Evolutionary conservation across 2,113 vertebrate genomes (phyloP), one percentile per base, ranked within the genome.

Genomic region (Herpailurus yagouaroundi): DNA sequence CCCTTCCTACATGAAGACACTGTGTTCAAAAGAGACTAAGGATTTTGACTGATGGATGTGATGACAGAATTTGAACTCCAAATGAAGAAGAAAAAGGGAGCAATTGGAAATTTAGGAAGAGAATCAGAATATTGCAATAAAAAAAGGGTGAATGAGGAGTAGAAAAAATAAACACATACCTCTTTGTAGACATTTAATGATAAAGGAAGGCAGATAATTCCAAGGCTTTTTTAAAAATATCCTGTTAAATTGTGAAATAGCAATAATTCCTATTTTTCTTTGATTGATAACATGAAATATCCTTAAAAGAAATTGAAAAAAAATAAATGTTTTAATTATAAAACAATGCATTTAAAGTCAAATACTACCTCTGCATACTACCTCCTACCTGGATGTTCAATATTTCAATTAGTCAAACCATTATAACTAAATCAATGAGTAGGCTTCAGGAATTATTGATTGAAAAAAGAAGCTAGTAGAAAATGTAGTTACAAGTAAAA

Each of bases 351-450:
- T 79, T 89, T 87, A 23, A 38, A 94, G n/a, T 74, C 55, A 94
- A 93, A 92, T 87, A 76, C 13, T 60, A 69, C 52, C 38, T 87
- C 50, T 84, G 7, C n/a, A 80, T 69, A 81, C 8, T 52, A 1
- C 11, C 0, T 63, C 64, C 88, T 91, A 38, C 13, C 11, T 87
- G 57, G 11, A 64, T 55, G 7, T 94, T 74, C 64, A 94, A 64
- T 95, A 94, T 91, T 97, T 93, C 41, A 96, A 19, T 84, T 76
- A 88, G 19, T 60, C 33, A 94, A 87, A 57, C 14, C 45, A 9
- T 66, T 94, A 11, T 36, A 95, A 55, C 31, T 88, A 81, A 93
- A 81, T 81, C 81, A 60, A 38, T 91, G 16, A 79, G 15, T 48
- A 83, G 5, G 2, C 18, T 63, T 94, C 50, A 80, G 21, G 80